A percentile compares a stretch with the other conserved stretches of the same genome.
These are phyloP conservation scores for Chlamydotis undulata DNA, from an alignment of 2,113 vertebrate species.

Conservation along the genomic window DNA sequence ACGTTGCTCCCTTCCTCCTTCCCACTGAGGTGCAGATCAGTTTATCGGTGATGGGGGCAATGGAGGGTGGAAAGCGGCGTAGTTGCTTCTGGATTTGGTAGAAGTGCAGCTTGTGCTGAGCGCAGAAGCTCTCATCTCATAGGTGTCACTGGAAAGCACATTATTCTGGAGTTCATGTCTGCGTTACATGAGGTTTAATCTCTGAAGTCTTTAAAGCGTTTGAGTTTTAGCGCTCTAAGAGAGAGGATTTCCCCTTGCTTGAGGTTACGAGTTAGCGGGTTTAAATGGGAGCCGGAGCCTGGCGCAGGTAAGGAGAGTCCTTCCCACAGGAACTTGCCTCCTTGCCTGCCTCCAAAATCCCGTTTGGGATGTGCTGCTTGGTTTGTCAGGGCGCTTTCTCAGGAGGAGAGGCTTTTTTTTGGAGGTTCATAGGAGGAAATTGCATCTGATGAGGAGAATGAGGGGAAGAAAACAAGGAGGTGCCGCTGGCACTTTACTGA, in stretches of 20 bases:
- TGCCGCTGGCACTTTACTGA: neutral
- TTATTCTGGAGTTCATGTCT: neutral
- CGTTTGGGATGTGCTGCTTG: neutral
- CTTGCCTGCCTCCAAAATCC: neutral
- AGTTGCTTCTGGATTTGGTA: neutral
- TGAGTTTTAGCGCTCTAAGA: neutral
- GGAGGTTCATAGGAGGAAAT: neutral
- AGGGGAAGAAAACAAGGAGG: neutral
- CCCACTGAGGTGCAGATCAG: neutral
- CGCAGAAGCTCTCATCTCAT: neutral
- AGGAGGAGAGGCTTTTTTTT: neutral
- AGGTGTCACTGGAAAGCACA: fast-evolving
- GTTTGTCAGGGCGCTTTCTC: neutral
- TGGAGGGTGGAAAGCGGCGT: neutral
- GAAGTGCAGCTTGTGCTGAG: neutral
- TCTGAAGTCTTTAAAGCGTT: neutral
- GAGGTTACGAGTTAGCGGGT: neutral
- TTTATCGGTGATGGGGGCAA: neutral
- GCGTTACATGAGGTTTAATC: neutral
- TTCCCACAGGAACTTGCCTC: neutral
- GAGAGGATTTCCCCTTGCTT: neutral
- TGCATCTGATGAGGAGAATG: neutral
- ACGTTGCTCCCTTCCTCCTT: neutral
- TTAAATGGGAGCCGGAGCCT: neutral
- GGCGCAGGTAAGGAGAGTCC: neutral